phyloP scores from a whole-genome alignment of 2,797 vertebrate genomes.

The Poecilia picta region DNA sequence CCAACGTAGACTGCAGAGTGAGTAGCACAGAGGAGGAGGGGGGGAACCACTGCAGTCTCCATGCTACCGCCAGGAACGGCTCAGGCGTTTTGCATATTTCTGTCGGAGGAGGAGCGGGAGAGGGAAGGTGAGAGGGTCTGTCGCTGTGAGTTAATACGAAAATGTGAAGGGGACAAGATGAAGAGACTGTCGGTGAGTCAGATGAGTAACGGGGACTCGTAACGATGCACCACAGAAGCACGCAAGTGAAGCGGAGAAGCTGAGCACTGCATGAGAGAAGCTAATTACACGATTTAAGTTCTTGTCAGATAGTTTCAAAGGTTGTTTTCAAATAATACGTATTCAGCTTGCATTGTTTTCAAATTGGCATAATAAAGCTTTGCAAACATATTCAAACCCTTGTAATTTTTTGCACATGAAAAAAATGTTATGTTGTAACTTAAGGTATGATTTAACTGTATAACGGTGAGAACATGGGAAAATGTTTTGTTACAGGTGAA shows the following conservation, averaged over 20 bases:
- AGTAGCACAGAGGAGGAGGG: slow-evolving; percentile 6
- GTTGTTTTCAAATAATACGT: background rate
- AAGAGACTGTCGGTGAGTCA: slow-evolving; percentile 60
- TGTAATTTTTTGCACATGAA: background rate
- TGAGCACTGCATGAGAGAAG: slow-evolving; percentile 65
- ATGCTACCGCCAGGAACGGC: slow-evolving; percentile 56
- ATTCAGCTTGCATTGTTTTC: background rate
- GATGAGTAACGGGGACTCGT: slow-evolving; percentile 48
- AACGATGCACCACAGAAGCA: slow-evolving; percentile 56
- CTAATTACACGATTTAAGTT: background rate
- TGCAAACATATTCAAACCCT: background rate
- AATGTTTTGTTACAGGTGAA: too few species aligned
- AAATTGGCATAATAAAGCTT: background rate
- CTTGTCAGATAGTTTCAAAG: background rate
- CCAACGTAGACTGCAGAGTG: slow-evolving; percentile 48
- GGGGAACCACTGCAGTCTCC: slow-evolving; percentile 44
- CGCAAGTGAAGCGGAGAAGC: slow-evolving; percentile 57
- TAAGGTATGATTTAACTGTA: too few species aligned
- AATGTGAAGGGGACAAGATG: slow-evolving; percentile 55
- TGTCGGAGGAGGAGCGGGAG: slow-evolving; percentile 15
- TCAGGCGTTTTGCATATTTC: slow-evolving; percentile 42
- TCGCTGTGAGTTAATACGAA: slow-evolving; percentile 57
- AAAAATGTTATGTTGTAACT: background rate
- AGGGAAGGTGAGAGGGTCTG: slow-evolving; percentile 27
- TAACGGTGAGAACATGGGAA: too few species aligned